Percentiles rank a stretch among this genome's conserved stretches.
Conservation (phyloP, 2,113 vertebrate species). For the Mellivora capensis region DNA sequence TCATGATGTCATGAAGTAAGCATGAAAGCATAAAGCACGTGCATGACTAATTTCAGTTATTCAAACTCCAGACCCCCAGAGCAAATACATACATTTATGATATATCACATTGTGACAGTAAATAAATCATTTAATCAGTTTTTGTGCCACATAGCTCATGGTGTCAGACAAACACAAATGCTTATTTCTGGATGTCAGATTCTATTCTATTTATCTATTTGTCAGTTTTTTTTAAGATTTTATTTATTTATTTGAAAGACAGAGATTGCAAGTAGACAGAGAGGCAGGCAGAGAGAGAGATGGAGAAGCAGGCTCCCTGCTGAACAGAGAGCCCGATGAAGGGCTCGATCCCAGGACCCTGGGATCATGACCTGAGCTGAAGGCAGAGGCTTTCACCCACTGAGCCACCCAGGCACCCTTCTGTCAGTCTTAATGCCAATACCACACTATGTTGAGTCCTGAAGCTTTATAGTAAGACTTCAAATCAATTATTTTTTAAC, state of each 20-base stretch:
- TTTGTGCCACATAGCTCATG: background rate
- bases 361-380: too few species aligned
- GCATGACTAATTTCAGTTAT: background rate
- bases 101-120: background rate
- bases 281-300: too few species aligned
- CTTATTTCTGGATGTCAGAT: background rate
- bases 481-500: background rate
- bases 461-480: background rate
- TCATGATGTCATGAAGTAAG: background rate
- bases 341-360: too few species aligned
- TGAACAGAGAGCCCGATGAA: too few species aligned
- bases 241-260: too few species aligned
- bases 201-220: background rate
- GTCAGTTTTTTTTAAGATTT: background rate
- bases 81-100: background rate
- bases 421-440: background rate
- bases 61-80: background rate
- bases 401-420: too few species aligned
- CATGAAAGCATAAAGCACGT: background rate
- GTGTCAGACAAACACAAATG: background rate
- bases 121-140: background rate
- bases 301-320: too few species aligned
- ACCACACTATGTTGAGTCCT: background rate
- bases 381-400: too few species aligned
- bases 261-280: too few species aligned